Evolutionary conservation across 2,888 invertebrate genomes (phyloP).

Genomic region (Epicampocera succincta): DNA sequence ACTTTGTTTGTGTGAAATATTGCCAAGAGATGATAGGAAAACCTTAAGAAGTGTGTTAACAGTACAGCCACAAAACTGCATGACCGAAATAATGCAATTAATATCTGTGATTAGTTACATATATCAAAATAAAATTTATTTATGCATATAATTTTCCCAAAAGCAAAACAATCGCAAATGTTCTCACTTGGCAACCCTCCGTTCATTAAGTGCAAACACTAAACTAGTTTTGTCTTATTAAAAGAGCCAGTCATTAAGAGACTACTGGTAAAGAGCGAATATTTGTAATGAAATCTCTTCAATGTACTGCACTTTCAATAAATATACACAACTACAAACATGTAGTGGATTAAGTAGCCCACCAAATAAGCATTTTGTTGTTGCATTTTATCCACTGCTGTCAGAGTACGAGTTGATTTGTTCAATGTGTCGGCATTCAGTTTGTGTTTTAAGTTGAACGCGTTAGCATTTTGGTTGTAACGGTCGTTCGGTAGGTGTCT

Average conservation of each 20-base stretch:
- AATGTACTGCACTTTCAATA: constrained; percentile 6
- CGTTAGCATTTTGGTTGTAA: constrained; percentile 6
- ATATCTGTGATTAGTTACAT: too few species aligned
- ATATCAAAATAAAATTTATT: too few species aligned
- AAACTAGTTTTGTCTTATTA: not conserved
- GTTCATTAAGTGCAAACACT: not conserved
- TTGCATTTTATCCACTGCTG: constrained; percentile 56
- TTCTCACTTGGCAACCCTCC: not conserved
- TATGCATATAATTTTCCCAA: too few species aligned
- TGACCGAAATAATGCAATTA: too few species aligned
- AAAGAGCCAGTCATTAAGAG: constrained; percentile 2
- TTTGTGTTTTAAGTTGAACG: constrained; percentile 49
- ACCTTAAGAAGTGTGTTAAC: too few species aligned
- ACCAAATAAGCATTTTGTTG: constrained; percentile 31
- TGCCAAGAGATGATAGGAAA: too few species aligned
- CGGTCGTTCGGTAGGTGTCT: constrained; percentile 11
- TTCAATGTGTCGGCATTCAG: constrained; percentile 58
- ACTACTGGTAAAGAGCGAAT: not conserved
- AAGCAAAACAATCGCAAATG: too few species aligned
- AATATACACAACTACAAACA: constrained; percentile 1
- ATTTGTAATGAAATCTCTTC: constrained; percentile 22
- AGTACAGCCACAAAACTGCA: too few species aligned
- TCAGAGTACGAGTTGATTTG: constrained; percentile 1
- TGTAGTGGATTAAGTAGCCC: not conserved
- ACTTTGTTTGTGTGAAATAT: too few species aligned